Percentiles rank a stretch among this genome's conserved stretches.
phyloP scores from a whole-genome alignment of 2,888 invertebrate genomes.

The Aromia moschata region DNA sequence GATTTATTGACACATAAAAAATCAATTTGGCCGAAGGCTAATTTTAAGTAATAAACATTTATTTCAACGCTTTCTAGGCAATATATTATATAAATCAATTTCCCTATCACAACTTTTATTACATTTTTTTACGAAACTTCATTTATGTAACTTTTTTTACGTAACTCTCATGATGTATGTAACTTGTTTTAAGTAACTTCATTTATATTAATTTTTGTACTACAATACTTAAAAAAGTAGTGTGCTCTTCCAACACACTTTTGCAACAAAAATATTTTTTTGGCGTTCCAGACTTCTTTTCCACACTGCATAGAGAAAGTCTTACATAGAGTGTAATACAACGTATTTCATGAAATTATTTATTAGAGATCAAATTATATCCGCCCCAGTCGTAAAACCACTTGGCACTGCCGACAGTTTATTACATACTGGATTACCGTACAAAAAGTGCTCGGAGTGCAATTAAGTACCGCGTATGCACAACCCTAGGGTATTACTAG shows the following conservation, averaged over 20 bases:
- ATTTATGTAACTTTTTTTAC: no score
- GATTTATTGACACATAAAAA: background rate
- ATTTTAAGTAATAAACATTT: background rate
- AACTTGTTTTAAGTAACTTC: no score
- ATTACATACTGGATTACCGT: background rate
- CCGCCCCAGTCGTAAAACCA: background rate
- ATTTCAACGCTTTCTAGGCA: background rate
- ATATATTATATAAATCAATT: background rate
- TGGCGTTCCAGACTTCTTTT: no score
- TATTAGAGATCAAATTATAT: background rate
- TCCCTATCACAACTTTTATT: no score
- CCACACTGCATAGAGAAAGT: no score
- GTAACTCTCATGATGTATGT: no score
- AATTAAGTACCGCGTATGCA: constrained; percentile 30
- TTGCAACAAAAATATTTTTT: no score
- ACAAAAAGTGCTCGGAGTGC: constrained; percentile 22
- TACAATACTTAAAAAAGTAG: no score
- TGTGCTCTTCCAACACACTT: no score
- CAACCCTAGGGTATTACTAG: constrained; percentile 27
- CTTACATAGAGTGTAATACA: no score
- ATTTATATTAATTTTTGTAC: no score
- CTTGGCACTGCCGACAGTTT: background rate
- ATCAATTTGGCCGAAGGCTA: background rate
- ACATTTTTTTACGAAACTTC: no score
- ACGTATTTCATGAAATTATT: background rate